A percentile compares a stretch with the other conserved stretches of the same genome.
Conservation (phyloP, 2,888 invertebrate species). For the Agriopis aurantiaria region DNA sequence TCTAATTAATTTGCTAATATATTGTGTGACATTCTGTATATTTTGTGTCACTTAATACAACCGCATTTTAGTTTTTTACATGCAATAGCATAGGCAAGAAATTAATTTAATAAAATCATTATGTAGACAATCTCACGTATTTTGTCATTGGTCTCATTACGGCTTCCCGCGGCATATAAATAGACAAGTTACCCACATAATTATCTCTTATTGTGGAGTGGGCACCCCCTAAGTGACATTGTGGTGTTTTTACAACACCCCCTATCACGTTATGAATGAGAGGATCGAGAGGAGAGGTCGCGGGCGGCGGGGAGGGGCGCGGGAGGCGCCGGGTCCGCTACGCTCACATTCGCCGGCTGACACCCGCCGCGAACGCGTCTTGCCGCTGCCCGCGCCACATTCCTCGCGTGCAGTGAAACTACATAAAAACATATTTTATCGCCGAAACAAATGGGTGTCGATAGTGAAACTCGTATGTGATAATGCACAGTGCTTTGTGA, state of each 20-base stretch:
- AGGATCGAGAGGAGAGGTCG: conserved; percentile 47
- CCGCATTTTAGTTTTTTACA: conserved; percentile 10
- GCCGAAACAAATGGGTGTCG: conserved; percentile 79
- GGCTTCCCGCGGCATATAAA: conserved; percentile 60
- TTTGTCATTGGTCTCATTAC: conserved; percentile 39
- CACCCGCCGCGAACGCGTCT: conserved; percentile 65
- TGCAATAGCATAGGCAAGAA: conserved; percentile 27
- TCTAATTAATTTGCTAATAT: conserved; percentile 3
- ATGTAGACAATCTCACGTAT: conserved; percentile 37
- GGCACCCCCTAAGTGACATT: conserved; percentile 61
- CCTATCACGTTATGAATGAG: conserved; percentile 80
- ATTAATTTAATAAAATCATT: conserved; percentile 28
- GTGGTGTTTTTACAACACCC: conserved; percentile 63
- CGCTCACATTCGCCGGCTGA: conserved; percentile 75
- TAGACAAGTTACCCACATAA: conserved; percentile 60
- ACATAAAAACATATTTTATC: conserved; percentile 66
- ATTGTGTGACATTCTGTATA: neutral
- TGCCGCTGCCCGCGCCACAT: conserved; percentile 52
- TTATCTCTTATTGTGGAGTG: conserved; percentile 62
- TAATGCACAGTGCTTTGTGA: conserved; percentile 73
- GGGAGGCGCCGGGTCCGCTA: conserved; percentile 50
- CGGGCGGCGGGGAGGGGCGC: conserved; percentile 48
- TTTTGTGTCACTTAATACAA: neutral
- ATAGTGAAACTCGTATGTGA: conserved; percentile 81
- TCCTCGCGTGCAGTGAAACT: conserved; percentile 81